phyloP scores from a whole-genome alignment of 2,888 invertebrate genomes.

The Thereva nobilitata region DNA sequence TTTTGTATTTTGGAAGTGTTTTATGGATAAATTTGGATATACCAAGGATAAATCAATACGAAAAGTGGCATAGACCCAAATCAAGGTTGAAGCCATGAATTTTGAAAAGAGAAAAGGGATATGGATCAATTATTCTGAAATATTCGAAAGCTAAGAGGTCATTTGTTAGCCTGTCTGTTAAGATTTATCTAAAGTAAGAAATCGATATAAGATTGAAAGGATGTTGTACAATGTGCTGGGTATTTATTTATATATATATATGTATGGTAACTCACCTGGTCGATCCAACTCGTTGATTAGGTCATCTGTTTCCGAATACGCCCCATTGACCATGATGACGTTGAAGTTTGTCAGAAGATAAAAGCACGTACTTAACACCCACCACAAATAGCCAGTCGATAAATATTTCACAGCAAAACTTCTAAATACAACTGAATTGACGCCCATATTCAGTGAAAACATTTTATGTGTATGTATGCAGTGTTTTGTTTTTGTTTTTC shows the following conservation, averaged over 20 bases:
- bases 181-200: neutral
- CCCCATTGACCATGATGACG: constrained; percentile 46
- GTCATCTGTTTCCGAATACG: constrained; percentile 58
- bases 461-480: neutral
- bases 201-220: too few relatives aligned
- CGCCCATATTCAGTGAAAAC: constrained; percentile 22
- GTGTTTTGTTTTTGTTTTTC: too few relatives aligned
- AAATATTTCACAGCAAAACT: constrained; percentile 43
- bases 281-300: constrained; percentile 58
- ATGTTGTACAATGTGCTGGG: too few relatives aligned
- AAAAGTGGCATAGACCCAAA: too few relatives aligned
- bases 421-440: constrained; percentile 16
- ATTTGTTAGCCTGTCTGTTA: constrained; percentile 11
- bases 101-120: too few relatives aligned
- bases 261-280: constrained; percentile 50
- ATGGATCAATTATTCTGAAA: too few relatives aligned
- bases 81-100: too few relatives aligned
- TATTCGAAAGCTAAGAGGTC: neutral
- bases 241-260: too few relatives aligned
- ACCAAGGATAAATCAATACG: too few relatives aligned
- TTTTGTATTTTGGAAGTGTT: too few relatives aligned
- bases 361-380: constrained; percentile 52
- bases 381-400: constrained; percentile 50
- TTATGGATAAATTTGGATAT: too few relatives aligned
- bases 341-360: constrained; percentile 48